Percentiles rank a stretch among this genome's conserved stretches.
These are phyloP conservation scores for Triops longicaudatus DNA, from an alignment of 1,140 invertebrate species.

Conservation along the genomic window DNA sequence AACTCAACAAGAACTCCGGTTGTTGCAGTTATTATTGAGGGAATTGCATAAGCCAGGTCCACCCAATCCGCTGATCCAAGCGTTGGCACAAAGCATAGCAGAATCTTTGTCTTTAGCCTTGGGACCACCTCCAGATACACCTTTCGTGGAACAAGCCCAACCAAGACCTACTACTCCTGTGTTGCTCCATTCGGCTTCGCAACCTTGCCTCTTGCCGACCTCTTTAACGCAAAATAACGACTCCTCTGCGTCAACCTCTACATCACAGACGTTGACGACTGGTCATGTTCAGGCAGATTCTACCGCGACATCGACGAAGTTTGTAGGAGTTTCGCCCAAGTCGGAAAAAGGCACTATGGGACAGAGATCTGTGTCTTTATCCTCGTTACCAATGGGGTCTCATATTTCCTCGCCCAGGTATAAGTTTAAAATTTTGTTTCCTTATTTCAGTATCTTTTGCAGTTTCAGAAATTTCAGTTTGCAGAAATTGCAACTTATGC, in stretches of 20 bases:
- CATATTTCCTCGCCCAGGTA: slow-evolving; percentile 14
- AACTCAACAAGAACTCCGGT: slow-evolving; percentile 21
- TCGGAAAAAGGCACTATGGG: not conserved
- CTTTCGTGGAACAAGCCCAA: not conserved
- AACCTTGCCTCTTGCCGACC: not conserved
- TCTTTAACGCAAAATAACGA: not conserved
- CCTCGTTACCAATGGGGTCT: not conserved
- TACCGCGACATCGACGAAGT: not conserved
- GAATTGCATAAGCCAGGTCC: slow-evolving; percentile 23
- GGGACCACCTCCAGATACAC: not conserved
- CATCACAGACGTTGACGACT: not conserved
- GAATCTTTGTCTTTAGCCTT: slow-evolving; percentile 26
- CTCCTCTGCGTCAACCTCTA: not conserved
- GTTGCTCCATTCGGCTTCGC: not conserved
- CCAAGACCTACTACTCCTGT: not conserved
- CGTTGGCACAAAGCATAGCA: slow-evolving; percentile 23
- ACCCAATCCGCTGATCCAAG: slow-evolving; percentile 26
- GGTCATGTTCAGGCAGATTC: not conserved
- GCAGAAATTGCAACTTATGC: no score
- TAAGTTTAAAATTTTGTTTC: not conserved
- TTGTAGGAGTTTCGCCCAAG: not conserved
- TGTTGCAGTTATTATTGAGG: slow-evolving; percentile 25
- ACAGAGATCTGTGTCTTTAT: not conserved
- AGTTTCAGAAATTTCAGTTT: not conserved
- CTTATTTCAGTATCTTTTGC: not conserved